A percentile compares a stretch with the other conserved stretches of the same genome.
Conservation (phyloP, 2,113 vertebrate species). For the Alexandromys fortis region DNA sequence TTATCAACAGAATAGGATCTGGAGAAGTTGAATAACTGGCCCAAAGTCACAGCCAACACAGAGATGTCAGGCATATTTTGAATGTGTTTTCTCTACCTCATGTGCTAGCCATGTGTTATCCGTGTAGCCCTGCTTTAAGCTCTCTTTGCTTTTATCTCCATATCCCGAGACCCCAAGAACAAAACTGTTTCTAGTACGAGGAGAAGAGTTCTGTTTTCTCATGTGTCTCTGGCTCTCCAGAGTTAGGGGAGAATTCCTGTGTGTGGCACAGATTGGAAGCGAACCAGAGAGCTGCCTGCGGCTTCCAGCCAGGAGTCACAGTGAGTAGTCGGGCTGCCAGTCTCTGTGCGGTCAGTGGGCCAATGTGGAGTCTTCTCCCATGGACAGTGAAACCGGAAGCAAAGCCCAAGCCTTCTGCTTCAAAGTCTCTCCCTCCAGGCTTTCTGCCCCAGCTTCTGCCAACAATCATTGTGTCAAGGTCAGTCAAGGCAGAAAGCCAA, state of each 20-base stretch:
- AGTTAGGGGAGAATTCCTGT: not conserved
- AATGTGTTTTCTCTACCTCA: not conserved
- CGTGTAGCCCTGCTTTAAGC: not conserved
- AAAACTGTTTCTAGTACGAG: not conserved
- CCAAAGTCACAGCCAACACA: not conserved
- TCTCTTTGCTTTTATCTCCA: not conserved
- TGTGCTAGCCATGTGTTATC: not conserved
- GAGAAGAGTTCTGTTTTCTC: not conserved
- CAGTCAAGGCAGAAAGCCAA: not conserved
- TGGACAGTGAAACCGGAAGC: not conserved
- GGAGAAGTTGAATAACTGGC: not conserved
- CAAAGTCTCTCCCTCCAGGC: not conserved
- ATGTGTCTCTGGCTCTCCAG: not conserved
- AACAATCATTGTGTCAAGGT: not conserved
- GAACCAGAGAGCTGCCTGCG: not conserved
- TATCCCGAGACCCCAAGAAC: not conserved
- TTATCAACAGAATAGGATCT: too few relatives aligned
- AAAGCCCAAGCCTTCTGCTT: not conserved
- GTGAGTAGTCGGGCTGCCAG: not conserved
- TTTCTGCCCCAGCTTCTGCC: not conserved
- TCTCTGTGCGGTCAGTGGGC: fast-evolving
- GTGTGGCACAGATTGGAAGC: not conserved
- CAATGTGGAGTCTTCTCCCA: not conserved
- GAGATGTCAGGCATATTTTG: not conserved
- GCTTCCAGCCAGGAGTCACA: not conserved